These are phyloP conservation scores for Mythimna pallens DNA, from an alignment of 2,888 invertebrate species.

Conservation along the genomic window DNA sequence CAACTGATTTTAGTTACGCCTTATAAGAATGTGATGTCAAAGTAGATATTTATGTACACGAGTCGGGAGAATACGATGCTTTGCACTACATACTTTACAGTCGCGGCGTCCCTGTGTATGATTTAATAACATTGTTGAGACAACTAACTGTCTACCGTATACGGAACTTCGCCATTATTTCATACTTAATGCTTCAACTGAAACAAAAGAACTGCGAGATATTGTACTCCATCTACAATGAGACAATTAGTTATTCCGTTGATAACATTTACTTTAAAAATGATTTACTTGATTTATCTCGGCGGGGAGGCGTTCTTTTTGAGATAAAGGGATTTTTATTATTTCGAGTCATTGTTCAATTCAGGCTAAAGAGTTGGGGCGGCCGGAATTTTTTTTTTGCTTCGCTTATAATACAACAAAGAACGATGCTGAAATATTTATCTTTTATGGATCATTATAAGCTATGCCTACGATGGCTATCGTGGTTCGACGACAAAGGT, in stretches of 20 bases:
- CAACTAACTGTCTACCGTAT: slow-evolving; percentile 65
- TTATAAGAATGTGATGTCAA: slow-evolving; percentile 51
- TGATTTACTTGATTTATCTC: slow-evolving; percentile 59
- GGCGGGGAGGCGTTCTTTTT: slow-evolving; percentile 36
- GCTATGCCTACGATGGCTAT: slow-evolving; percentile 67
- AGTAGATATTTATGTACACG: slow-evolving; percentile 54
- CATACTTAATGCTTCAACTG: slow-evolving; percentile 65
- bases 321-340: slow-evolving; percentile 53
- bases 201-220: slow-evolving; percentile 62
- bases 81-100: slow-evolving; percentile 63
- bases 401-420: slow-evolving; percentile 50
- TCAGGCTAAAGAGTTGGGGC: slow-evolving; percentile 47
- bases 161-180: slow-evolving; percentile 70
- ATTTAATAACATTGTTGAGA: slow-evolving; percentile 73
- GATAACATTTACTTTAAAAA: slow-evolving; percentile 54
- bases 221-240: slow-evolving; percentile 55
- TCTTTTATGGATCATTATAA: slow-evolving; percentile 69
- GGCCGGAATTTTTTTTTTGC: slow-evolving; percentile 38
- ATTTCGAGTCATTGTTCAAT: slow-evolving; percentile 54
- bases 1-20: slow-evolving; percentile 39
- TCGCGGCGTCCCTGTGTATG: slow-evolving; percentile 63
- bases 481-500: slow-evolving; percentile 77
- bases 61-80: slow-evolving; percentile 46
- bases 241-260: slow-evolving; percentile 54
- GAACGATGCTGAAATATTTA: slow-evolving; percentile 57